Percentiles rank a stretch among this genome's conserved stretches.
Conservation (phyloP, 1,140 invertebrate genomes). For the Sminthurinus signatus region DNA sequence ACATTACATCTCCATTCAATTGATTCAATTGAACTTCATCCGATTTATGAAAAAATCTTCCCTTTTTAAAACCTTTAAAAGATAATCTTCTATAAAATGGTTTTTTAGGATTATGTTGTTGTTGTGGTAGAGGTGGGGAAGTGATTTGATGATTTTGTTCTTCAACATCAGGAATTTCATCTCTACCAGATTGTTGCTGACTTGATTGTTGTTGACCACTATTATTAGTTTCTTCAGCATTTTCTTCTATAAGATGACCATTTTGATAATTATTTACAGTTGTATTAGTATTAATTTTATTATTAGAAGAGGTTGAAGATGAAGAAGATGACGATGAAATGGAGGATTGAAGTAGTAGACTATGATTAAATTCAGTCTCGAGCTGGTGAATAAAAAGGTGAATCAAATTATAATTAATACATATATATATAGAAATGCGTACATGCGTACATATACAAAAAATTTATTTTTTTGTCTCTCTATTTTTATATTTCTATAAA, state of each 20-base stretch:
- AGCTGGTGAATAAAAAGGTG: too few relatives aligned
- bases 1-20: constrained; percentile 34
- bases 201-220: constrained; percentile 9
- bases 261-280: too few relatives aligned
- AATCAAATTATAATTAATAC: too few relatives aligned
- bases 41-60: constrained; percentile 81
- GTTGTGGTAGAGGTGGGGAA: constrained; percentile 5
- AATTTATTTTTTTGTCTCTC: too few relatives aligned
- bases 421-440: too few relatives aligned
- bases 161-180: constrained; percentile 4
- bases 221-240: constrained; percentile 6
- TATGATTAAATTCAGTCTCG: constrained; percentile 10
- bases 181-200: constrained; percentile 2
- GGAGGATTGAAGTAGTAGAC: background rate
- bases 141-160: background rate
- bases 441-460: too few relatives aligned
- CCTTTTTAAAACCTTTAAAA: constrained; percentile 75
- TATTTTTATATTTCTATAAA: too few relatives aligned
- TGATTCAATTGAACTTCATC: constrained; percentile 60
- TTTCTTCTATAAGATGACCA: constrained; percentile 10
- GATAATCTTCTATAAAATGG: constrained; percentile 53
- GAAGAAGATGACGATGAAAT: constrained; percentile 3
- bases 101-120: constrained; percentile 10
- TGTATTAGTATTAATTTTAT: too few relatives aligned
- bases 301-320: too few relatives aligned